Percentiles rank a stretch among this genome's conserved stretches.
phyloP scores from a whole-genome alignment of 1,140 invertebrate species.

The Acyrthosiphon pisum region DNA sequence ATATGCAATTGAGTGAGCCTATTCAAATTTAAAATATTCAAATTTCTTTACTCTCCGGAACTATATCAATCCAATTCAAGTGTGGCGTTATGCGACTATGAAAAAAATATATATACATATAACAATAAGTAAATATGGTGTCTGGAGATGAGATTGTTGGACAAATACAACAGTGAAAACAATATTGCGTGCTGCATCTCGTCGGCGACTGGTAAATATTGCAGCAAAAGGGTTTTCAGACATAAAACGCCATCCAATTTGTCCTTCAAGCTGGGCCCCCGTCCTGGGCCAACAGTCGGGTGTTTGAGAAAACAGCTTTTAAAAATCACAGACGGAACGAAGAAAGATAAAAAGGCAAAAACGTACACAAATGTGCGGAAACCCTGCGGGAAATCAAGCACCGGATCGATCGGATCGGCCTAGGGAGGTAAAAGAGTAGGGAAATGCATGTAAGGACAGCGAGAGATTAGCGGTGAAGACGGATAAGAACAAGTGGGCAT shows the following conservation, averaged over 20 bases:
- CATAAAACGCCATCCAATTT: neutral
- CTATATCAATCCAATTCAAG: neutral
- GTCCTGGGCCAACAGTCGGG: neutral
- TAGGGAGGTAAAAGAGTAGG: neutral
- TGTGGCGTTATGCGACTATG: neutral
- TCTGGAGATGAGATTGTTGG: neutral
- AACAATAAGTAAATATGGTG: slow-evolving; percentile 1
- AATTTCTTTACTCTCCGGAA: neutral
- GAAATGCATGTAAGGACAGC: slow-evolving; percentile 40
- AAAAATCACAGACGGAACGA: slow-evolving; percentile 20
- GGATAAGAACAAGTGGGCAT: slow-evolving; percentile 47
- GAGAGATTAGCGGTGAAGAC: slow-evolving; percentile 30
- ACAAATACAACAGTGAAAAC: neutral
- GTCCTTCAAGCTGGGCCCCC: neutral
- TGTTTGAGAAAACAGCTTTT: slow-evolving; percentile 44
- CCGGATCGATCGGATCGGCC: slow-evolving; percentile 19
- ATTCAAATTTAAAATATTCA: slow-evolving; percentile 51
- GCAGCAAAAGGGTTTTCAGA: neutral
- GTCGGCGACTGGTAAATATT: slow-evolving; percentile 26
- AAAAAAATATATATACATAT: neutral
- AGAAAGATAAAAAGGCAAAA: slow-evolving; percentile 31
- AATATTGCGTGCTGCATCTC: slow-evolving; percentile 4
- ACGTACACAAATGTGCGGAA: slow-evolving; percentile 19
- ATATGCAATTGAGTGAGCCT: slow-evolving; percentile 11
- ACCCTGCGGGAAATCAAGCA: slow-evolving; percentile 45